Evolutionary conservation across 1,140 invertebrate genomes (phyloP), one percentile per base, ranked within the genome.

Genomic region (Theocolax elegans): DNA sequence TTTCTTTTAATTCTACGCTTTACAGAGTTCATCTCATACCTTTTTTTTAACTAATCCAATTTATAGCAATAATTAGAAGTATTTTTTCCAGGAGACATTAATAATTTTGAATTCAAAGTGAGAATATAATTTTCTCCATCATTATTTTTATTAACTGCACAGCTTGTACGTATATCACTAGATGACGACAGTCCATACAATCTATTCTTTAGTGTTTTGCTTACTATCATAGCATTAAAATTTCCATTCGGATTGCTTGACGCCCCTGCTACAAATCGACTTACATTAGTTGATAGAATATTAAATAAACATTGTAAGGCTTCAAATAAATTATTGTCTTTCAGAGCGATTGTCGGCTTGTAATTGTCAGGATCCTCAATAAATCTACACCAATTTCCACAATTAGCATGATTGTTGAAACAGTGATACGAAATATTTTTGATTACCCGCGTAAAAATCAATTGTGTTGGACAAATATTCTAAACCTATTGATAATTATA

Each of bases 301-400:
- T 54, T 19, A 67, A 58, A 35, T 6, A 35, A 6, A 1, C 12
- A 42, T 59, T 49, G 1, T 48, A 35, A 35, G 10, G 31, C 31
- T 35, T 35, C 31, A 46, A 59, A 66, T 15, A 73, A 48, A 19
- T 70, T 23, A 49, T 73, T 27, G 48, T 38, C 10, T 10, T 59
- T 62, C 19, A 35, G 27, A 27, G 66, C 70, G 0, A 54, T 29
- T 6, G 1, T 17, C 10, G 53, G 72, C 19, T 40, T 46, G 48
- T 65, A 72, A 6, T n/a, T 59, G 12, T 59, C 59, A 17, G 64
- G 64, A 25, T 72, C 49, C 42, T 64, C 40, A 13, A 51, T 29
- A 38, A 29, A 75, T n/a, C 17, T 38, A 25, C 75, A 75, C 75
- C 75, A 75, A 25, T n/a, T 23, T 6, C 67, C 70, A 68, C 70